These are phyloP conservation scores for Strix uralensis DNA, from an alignment of 2,113 vertebrate species.

Conservation along the genomic window DNA sequence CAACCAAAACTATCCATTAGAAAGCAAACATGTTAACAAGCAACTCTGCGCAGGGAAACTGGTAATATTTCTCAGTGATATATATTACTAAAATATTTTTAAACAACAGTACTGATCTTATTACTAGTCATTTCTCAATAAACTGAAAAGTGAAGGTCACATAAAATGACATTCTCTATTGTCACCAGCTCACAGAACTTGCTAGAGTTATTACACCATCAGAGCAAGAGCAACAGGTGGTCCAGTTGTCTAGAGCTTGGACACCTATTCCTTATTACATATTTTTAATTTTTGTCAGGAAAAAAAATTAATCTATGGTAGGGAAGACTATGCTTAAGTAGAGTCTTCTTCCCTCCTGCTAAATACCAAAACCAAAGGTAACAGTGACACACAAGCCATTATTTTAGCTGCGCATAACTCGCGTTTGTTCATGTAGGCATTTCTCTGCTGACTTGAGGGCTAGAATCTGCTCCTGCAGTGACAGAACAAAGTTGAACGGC, in stretches of 20 bases:
- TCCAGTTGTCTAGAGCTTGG: neutral
- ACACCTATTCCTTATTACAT: neutral
- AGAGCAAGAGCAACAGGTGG: neutral
- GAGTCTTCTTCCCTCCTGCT: neutral
- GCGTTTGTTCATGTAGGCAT: neutral
- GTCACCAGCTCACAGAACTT: neutral
- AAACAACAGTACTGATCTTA: neutral
- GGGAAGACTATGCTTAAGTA: neutral
- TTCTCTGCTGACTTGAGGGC: neutral
- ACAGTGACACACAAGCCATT: neutral
- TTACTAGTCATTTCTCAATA: neutral
- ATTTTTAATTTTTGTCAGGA: neutral
- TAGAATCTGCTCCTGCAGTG: neutral
- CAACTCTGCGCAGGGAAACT: neutral
- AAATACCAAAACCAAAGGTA: neutral
- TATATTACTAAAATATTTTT: neutral
- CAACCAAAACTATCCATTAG: neutral
- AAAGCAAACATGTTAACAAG: neutral
- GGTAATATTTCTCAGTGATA: neutral
- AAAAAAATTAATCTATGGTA: neutral
- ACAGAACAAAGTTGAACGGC: accelerated
- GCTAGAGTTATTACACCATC: neutral
- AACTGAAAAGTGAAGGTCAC: neutral
- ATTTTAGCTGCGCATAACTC: neutral
- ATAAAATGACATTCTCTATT: neutral